Evolutionary conservation across 2,888 invertebrate species (phyloP), one percentile per base, ranked within the genome.

Genomic region (Volucella zonaria): DNA sequence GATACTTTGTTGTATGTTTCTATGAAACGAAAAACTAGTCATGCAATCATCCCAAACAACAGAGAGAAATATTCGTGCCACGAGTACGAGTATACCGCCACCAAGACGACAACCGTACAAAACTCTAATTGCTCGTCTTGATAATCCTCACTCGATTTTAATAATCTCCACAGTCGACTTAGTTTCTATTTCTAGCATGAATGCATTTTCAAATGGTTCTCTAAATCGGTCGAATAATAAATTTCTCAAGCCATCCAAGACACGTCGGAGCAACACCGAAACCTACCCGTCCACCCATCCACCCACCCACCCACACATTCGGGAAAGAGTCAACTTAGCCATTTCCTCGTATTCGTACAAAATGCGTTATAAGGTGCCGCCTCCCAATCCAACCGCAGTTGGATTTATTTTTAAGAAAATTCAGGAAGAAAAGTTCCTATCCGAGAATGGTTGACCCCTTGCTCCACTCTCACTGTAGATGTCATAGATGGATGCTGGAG

Each of bases 181-280:
- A 59, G 31, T 80, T 80, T 85, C 85, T 85, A 85, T 85, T 85
- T 85, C 85, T 61, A 59, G 85, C 81, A 85, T 85, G 85, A 85
- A 85, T 85, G 85, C 85, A 77, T 80, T 77, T 80, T 76, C 75
- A 80, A 85, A 80, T 76, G 83, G 56, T 85, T 80, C 80, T 62
- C 58, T 58, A 81, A 81, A 77, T 85, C 76, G 73, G 81, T 68
- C 62, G 64, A 76, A 68, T 67, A 67, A 71, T 80, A 85, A 80
- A 73, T 85, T 68, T 73, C 52, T 18, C 42, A 59, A 45, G 11
- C 61, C 67, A 67, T 52, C 47, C 42, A 18, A 68, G 18, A 38
- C 9, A 1, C 3, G 10, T 40, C 56, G 56, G 54, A 62, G 10
- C 15, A 71, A 59, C 51, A 51, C 15, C 15, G 10, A 49, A 71